Evolutionary conservation across 1,140 invertebrate species (phyloP), one percentile per base, ranked within the genome.

Genomic region (Aphidius gifuensis): DNA sequence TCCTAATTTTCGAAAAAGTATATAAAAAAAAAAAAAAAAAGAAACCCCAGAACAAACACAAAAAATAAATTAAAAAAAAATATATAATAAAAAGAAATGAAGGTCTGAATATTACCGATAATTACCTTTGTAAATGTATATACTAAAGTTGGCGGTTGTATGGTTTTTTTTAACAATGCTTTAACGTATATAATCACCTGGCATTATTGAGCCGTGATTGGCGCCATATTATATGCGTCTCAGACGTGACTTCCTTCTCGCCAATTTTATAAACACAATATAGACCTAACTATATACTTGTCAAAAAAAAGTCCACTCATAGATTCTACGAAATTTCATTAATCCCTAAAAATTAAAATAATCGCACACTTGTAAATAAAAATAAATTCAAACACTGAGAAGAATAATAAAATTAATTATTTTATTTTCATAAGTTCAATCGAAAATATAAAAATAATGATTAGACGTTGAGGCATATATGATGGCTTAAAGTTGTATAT

Each of bases 41-140:
- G 16, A 16, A 16, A 16, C 16, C 16, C 16, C 23, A 32, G 23
- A 32, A 32, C 23, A 32, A 32, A 32, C 23, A 32, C 23, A 32
- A 32, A 32, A 32, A 32, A 32, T 32, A 32, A 32, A 32, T 32
- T 32, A 4, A 32, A 32, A 32, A 32, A 32, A 32, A 32, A 32
- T 32, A 32, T 32, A 32, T 32, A 32, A 32, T 32, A 32, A 32
- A 32, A 32, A 32, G 2, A 32, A 32, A 32, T 32, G 23, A 32
- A 32, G 23, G 23, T 32, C 23, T 32, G 23, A 32, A 32, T 32
- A 32, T 80, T 79, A 78, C 69, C 70, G 68, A 78, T 80, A 79
- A 80, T 80, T 71, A 71, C 61, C 58, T 39, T 55, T 60, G 67
- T 68, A 66, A 69, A 68, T 64, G 2, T 32, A 32, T 32, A 32